Conservation (phyloP, 2,888 invertebrate species). For the Leptinotarsa tumamoca region DNA sequence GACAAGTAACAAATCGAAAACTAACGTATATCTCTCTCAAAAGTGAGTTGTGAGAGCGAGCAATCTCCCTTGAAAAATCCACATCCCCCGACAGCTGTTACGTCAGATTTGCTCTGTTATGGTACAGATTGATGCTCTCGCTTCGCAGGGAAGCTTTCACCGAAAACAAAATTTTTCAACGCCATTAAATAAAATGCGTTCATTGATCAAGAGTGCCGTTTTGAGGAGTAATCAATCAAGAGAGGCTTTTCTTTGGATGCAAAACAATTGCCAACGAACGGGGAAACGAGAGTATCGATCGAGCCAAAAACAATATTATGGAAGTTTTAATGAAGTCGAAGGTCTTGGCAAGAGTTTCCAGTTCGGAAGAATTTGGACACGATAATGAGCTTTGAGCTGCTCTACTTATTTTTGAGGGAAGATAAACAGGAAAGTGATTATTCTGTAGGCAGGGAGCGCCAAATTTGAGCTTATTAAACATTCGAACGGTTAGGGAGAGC, state of each 20-base stretch:
- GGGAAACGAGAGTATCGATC: constrained; percentile 33
- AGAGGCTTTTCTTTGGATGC: constrained; percentile 40
- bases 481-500: not conserved
- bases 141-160: constrained; percentile 39
- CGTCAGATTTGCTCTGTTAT: constrained; percentile 10
- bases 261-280: constrained; percentile 42
- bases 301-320: constrained; percentile 40
- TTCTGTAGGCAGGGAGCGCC: not conserved
- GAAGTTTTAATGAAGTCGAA: constrained; percentile 46
- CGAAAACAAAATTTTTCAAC: constrained; percentile 47
- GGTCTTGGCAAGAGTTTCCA: constrained; percentile 28
- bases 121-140: constrained; percentile 43
- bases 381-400: constrained; percentile 32
- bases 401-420: constrained; percentile 28
- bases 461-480: constrained; percentile 9
- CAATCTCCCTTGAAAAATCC: not conserved
- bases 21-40: not conserved
- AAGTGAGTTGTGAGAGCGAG: not conserved
- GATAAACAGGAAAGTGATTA: constrained; percentile 21
- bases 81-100: not conserved
- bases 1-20: too few relatives aligned
- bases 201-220: constrained; percentile 44
- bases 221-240: constrained; percentile 44
- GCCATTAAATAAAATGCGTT: constrained; percentile 43
- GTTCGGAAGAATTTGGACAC: constrained; percentile 31